phyloP scores from a whole-genome alignment of 1,140 invertebrate genomes.

The Melipona quadrifasciata region DNA sequence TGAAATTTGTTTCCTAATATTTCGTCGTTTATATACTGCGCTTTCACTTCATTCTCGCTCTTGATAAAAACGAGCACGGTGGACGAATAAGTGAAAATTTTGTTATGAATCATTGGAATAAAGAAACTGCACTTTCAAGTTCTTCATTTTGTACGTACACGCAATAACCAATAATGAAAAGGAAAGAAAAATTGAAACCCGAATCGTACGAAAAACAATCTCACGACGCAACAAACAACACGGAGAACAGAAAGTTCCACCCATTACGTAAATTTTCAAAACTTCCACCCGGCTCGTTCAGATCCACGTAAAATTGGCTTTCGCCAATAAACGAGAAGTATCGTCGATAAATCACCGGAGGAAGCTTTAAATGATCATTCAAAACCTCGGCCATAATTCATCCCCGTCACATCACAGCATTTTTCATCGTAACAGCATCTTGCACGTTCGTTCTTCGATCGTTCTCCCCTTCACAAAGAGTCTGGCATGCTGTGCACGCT shows the following conservation, averaged over 20 bases:
- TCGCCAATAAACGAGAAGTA: neutral
- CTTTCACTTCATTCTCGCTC: no score
- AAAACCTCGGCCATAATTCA: neutral
- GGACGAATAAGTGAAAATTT: no score
- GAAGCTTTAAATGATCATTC: neutral
- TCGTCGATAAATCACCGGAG: neutral
- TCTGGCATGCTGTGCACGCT: neutral
- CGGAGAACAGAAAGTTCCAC: neutral
- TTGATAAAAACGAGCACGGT: neutral
- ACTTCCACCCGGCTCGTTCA: neutral
- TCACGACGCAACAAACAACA: neutral
- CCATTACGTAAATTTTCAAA: neutral
- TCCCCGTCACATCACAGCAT: neutral
- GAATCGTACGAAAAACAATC: neutral
- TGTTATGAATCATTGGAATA: no score
- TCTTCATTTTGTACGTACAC: neutral
- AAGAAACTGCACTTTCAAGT: neutral
- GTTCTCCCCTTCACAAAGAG: neutral
- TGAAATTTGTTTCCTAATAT: neutral
- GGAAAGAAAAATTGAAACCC: neutral
- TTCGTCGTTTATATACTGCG: neutral
- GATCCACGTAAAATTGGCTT: neutral
- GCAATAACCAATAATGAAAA: neutral
- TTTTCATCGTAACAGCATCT: neutral
- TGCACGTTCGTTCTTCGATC: neutral